Evolutionary conservation across 2,113 vertebrate genomes (phyloP).

Genomic region (Elaphurus davidianus): DNA sequence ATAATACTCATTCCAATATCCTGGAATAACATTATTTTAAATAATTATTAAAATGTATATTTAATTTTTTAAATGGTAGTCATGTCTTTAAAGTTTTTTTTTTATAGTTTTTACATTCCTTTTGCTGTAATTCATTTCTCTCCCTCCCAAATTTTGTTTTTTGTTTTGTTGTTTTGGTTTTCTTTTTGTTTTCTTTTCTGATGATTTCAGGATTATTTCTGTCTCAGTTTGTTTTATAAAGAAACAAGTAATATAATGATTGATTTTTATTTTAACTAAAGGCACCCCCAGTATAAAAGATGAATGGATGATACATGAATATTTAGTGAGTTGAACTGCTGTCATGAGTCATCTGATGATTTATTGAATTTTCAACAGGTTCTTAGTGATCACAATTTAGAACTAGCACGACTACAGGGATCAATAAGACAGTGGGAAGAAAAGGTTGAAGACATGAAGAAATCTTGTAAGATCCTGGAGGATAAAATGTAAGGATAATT

Average conservation of each 20-base stretch:
- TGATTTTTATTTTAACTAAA: not conserved
- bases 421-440: slow-evolving; percentile 14
- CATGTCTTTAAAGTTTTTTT: not conserved
- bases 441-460: slow-evolving; percentile 1
- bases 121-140: not conserved
- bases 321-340: not conserved
- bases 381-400: slow-evolving; percentile 60
- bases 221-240: not conserved
- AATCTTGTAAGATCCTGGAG: not conserved
- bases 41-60: not conserved
- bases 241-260: not conserved
- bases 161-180: no score
- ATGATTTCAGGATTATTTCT: slow-evolving; percentile 28
- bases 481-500: slow-evolving; percentile 67
- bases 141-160: not conserved
- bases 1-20: not conserved
- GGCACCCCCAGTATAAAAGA: not conserved
- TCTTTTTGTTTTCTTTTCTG: not conserved
- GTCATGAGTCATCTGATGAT: not conserved
- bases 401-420: slow-evolving; percentile 49
- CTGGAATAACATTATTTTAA: not conserved
- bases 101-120: not conserved
- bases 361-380: slow-evolving; percentile 65
- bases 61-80: not conserved
- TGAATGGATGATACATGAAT: not conserved